These are phyloP conservation scores for Ficedula albicollis DNA, from an alignment of 2,797 vertebrate genomes.

Conservation along the genomic window DNA sequence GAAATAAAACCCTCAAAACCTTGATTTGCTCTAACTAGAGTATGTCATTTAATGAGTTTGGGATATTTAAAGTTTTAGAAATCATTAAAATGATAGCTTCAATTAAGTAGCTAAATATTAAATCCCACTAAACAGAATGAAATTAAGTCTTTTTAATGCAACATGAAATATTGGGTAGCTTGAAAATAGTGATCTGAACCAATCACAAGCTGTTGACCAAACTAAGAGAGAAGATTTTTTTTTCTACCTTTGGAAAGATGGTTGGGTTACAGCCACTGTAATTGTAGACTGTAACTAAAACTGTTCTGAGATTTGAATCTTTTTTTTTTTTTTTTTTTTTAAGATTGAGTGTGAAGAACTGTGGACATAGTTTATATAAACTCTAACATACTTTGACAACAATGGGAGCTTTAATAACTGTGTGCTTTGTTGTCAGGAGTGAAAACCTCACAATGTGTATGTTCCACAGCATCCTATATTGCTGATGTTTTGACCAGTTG, in stretches of 20 bases:
- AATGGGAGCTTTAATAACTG: not conserved
- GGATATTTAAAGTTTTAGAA: not conserved
- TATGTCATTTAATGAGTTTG: not conserved
- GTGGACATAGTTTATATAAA: not conserved
- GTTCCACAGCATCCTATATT: not conserved
- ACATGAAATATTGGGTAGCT: not conserved
- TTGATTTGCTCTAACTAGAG: not conserved
- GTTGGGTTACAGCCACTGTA: not conserved
- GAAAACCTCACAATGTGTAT: not conserved
- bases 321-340: not conserved
- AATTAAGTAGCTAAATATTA: not conserved
- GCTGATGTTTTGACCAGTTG: slow-evolving; percentile 47
- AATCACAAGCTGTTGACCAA: not conserved
- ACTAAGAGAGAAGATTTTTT: not conserved
- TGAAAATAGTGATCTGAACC: not conserved
- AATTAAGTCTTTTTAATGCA: not conserved
- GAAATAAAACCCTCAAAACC: not conserved
- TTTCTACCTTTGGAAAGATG: not conserved
- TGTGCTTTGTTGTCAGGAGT: not conserved
- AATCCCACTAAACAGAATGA: not conserved
- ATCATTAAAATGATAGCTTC: not conserved
- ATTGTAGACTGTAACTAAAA: not conserved
- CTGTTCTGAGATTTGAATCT: not conserved
- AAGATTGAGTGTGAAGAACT: not conserved
- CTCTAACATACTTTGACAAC: not conserved